A percentile compares a stretch with the other conserved stretches of the same genome.
phyloP scores from a whole-genome alignment of 92 coral and sea anemone genomes.

The Zoanthus gigantus region DNA sequence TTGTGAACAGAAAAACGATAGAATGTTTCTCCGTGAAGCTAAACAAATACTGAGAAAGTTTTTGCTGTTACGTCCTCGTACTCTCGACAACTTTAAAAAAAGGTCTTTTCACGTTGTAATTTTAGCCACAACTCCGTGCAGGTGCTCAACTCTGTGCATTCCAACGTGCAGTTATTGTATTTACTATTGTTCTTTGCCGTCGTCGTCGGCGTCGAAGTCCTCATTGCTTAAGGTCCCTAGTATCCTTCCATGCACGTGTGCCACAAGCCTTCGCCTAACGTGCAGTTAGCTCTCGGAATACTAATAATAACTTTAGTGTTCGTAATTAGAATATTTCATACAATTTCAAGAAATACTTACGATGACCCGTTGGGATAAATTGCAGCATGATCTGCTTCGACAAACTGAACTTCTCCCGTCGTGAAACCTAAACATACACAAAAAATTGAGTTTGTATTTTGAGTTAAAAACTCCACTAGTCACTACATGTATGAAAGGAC shows the following conservation, averaged over 20 bases:
- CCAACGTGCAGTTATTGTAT: too few relatives aligned
- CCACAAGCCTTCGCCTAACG: neutral
- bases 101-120: too few relatives aligned
- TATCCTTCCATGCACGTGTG: constrained; percentile 25
- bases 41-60: too few relatives aligned
- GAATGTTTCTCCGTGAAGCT: too few relatives aligned
- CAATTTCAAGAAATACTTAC: constrained; percentile 70
- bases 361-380: constrained; percentile 89
- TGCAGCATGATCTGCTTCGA: constrained; percentile 90
- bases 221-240: too few relatives aligned
- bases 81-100: too few relatives aligned
- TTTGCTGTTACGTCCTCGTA: too few relatives aligned
- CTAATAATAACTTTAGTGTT: constrained; percentile 3
- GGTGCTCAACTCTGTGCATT: too few relatives aligned
- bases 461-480: neutral
- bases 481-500: neutral
- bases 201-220: too few relatives aligned
- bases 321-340: neutral
- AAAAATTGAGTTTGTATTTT: neutral
- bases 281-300: constrained; percentile 8
- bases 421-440: constrained; percentile 80
- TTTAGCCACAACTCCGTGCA: too few relatives aligned
- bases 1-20: too few relatives aligned
- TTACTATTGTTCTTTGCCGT: too few relatives aligned
- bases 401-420: constrained; percentile 93